Percentiles rank a stretch among this genome's conserved stretches.
Conservation (phyloP, 2,888 invertebrate species). For the Nomada flava region DNA sequence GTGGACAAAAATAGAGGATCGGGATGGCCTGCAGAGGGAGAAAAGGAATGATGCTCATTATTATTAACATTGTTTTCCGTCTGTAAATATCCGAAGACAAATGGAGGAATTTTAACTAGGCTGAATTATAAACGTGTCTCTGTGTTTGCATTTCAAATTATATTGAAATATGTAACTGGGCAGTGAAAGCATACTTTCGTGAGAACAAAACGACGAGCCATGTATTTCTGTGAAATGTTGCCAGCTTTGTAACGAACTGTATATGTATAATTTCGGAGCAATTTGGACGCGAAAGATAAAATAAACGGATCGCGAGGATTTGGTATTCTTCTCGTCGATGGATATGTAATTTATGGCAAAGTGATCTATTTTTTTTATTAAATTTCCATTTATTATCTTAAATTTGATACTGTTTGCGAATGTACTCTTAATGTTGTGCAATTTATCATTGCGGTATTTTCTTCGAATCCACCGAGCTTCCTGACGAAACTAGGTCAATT, state of each 20-base stretch:
- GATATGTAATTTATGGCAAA: too few relatives aligned
- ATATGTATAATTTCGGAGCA: background rate
- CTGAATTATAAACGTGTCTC: slow-evolving; percentile 21
- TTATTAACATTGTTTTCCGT: background rate
- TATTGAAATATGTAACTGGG: slow-evolving; percentile 6
- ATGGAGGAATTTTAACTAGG: slow-evolving; percentile 28
- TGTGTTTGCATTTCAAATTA: slow-evolving; percentile 36
- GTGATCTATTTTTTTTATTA: too few relatives aligned
- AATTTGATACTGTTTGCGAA: too few relatives aligned
- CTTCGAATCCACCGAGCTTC: background rate
- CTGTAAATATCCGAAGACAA: slow-evolving; percentile 1
- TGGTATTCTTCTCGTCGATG: background rate
- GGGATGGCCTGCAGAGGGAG: background rate
- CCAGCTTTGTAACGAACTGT: background rate
- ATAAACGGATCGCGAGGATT: background rate
- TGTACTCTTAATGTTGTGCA: background rate
- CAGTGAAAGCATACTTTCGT: background rate
- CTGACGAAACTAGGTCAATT: background rate
- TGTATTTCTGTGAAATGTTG: background rate
- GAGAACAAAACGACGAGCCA: background rate
- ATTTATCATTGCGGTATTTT: background rate
- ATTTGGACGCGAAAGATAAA: background rate
- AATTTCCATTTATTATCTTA: too few relatives aligned
- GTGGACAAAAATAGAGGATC: background rate
- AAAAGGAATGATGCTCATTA: background rate